Evolutionary conservation across 2,888 invertebrate species (phyloP).

Genomic region (Marronus borbonicus): DNA sequence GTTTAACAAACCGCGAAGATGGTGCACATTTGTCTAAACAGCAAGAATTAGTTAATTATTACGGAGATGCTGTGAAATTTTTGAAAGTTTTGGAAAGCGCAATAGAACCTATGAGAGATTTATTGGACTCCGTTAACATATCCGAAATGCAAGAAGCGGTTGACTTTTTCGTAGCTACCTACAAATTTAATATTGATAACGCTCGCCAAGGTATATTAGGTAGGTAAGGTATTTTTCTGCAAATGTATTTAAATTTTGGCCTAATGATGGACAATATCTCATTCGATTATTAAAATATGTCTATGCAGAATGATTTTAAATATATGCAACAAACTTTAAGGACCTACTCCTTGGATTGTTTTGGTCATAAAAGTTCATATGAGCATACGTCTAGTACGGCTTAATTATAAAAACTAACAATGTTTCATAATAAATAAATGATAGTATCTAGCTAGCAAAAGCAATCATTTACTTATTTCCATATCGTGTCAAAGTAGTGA

Average conservation of each 20-base stretch:
- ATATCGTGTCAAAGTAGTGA: too few species aligned
- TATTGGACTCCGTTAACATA: conserved; percentile 82
- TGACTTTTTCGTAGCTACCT: conserved; percentile 88
- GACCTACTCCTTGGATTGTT: too few species aligned
- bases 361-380: too few species aligned
- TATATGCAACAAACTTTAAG: too few species aligned
- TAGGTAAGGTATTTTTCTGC: conserved; percentile 50
- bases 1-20: conserved; percentile 23
- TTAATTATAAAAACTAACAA: too few species aligned
- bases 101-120: conserved; percentile 79
- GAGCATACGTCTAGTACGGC: too few species aligned
- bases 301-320: too few species aligned
- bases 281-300: too few species aligned
- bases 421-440: too few species aligned
- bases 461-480: too few species aligned
- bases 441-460: too few species aligned
- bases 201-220: conserved; percentile 79
- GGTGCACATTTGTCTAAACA: conserved; percentile 70
- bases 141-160: conserved; percentile 92
- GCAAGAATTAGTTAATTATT: conserved; percentile 77
- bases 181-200: conserved; percentile 83
- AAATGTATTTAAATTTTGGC: neutral
- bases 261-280: too few species aligned
- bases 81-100: conserved; percentile 68
- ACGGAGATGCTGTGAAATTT: conserved; percentile 72